Base-by-base conservation (phyloP, 2,113 vertebrate genomes). In the Rhabdomys dilectus region DNA sequence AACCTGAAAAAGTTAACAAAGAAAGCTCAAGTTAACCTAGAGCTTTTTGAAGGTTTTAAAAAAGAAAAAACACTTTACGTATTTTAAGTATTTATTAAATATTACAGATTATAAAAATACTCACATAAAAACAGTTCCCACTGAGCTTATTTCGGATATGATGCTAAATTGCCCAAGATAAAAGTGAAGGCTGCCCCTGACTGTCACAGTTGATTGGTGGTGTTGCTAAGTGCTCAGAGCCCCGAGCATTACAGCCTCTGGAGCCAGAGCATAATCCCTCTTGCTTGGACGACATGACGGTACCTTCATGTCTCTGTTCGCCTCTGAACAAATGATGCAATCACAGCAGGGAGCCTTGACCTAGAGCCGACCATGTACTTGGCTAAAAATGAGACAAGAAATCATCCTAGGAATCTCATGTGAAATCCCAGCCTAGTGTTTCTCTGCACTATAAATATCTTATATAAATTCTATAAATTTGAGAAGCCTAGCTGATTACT, bases 371-470 rank as follows among this genome's bases (percentile, higher is more conserved):
- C 58, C 21, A 3, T 16, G 51, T 31, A 60, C 53, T 51, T 53
- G 29, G 89, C 77, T 85, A 62, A 75, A 24, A 80, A 3, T 22
- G 84, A 96, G 62, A 68, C 64, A 68, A 84, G 56, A 68, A 82
- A 51, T 64, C 16, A 3, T 56, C 81, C 64, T 91, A 85, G 80
- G 56, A 87, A 58, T 81, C 78, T 77, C 56, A 12, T 42, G 12
- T 29, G 56, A 87, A 82, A 87, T 85, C 66, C 45, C 84, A 76
- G 16, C 75, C 75, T 45, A 8, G 42, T 62, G 84, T 90, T 87
- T 93, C 85, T 92, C 70, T 45, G 31, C 66, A 84, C 75, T 91
- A 29, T 88, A 84, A 93, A 56, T 87, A 78, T 45, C 64, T 93
- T 53, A 60, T 82, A 53, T 31, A 88, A 77, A 51, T 81, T 80